phyloP scores from a whole-genome alignment of 2,888 invertebrate genomes.

The Amblyteles armatorius region DNA sequence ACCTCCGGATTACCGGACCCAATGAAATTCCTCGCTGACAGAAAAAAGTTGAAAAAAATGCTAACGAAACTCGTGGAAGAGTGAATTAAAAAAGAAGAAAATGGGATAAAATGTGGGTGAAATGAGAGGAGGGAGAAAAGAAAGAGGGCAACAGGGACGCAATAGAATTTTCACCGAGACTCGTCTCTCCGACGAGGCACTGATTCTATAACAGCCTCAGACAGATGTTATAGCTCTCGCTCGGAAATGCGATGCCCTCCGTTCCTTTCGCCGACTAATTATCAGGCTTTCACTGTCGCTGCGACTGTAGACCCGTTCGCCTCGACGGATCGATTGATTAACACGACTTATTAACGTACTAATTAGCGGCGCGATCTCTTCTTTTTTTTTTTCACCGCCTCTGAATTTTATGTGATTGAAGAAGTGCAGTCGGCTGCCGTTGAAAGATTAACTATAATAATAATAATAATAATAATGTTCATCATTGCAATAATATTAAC shows the following conservation, averaged over 20 bases:
- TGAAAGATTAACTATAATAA: neutral
- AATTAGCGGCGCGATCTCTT: neutral
- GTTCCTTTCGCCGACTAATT: conserved; percentile 48
- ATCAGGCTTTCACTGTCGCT: conserved; percentile 49
- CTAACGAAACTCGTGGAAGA: conserved; percentile 41
- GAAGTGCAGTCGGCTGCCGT: neutral
- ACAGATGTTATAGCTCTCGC: neutral
- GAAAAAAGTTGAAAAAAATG: conserved; percentile 7
- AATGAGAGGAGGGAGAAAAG: neutral
- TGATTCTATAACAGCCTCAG: neutral
- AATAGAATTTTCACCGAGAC: conserved; percentile 15
- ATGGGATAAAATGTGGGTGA: conserved; percentile 20
- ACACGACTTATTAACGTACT: neutral
- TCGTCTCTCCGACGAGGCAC: neutral
- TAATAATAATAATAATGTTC: neutral
- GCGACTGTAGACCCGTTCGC: conserved; percentile 36
- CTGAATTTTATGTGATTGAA: neutral
- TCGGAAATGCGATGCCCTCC: conserved; percentile 13
- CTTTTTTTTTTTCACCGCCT: neutral
- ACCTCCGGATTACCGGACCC: conserved; percentile 27
- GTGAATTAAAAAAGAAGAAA: neutral
- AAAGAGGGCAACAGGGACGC: neutral
- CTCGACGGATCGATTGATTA: conserved; percentile 7
- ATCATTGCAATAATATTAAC: neutral
- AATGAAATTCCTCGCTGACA: conserved; percentile 23